phyloP scores from a whole-genome alignment of 2,113 vertebrate genomes.

The Chaetops frenatus region DNA sequence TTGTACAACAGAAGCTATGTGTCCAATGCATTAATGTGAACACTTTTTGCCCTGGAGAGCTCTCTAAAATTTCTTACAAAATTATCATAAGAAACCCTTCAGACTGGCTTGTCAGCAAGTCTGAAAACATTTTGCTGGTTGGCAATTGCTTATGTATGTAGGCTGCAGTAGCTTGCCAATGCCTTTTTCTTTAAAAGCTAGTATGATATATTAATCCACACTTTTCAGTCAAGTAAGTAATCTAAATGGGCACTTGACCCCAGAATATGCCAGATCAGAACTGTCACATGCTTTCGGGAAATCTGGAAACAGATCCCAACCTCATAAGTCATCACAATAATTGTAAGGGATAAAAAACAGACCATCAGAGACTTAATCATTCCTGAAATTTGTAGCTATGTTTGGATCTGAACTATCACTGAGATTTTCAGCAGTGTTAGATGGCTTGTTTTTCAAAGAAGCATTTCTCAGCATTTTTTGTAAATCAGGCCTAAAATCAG shows the following conservation, averaged over 20 bases:
- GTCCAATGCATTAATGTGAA: not conserved
- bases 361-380: not conserved
- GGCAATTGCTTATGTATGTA: not conserved
- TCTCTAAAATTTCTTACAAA: not conserved
- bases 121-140: not conserved
- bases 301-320: slow-evolving; percentile 3
- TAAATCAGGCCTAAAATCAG: not conserved
- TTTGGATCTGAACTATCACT: not conserved
- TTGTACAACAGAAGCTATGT: not conserved
- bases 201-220: not conserved
- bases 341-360: slow-evolving; percentile 3
- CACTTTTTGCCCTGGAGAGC: not conserved
- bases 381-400: not conserved
- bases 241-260: not conserved
- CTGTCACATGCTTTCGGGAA: not conserved
- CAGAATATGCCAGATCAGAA: slow-evolving; percentile 4
- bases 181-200: not conserved
- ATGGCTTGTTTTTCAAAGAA: not conserved
- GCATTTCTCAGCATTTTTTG: slow-evolving; percentile 4
- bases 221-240: slow-evolving; percentile 23
- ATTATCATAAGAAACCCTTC: not conserved
- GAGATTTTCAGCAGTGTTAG: not conserved
- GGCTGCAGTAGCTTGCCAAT: not conserved
- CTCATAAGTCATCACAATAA: not conserved
- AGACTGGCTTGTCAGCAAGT: not conserved